Conservation (phyloP, 2,113 vertebrate genomes). For the Platichthys flesus region DNA sequence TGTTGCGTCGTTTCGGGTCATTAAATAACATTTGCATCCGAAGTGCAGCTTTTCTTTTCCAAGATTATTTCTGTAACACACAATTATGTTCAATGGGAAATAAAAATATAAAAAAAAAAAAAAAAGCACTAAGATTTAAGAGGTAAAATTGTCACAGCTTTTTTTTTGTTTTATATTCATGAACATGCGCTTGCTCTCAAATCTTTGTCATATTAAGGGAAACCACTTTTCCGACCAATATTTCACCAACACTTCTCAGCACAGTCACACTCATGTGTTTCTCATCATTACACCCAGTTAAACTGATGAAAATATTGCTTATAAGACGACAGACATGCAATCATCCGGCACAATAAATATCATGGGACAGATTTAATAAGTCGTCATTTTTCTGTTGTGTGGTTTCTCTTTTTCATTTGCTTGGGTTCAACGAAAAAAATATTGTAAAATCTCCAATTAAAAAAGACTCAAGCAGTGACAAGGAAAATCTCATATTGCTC, state of each 20-base stretch:
- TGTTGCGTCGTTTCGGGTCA: no score
- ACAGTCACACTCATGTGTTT: constrained; percentile 19
- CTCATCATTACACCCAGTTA: constrained; percentile 33
- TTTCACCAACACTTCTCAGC: neutral
- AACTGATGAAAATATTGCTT: constrained; percentile 10
- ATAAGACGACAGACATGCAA: neutral
- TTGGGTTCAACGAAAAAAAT: no score
- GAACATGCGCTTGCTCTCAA: neutral
- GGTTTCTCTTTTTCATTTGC: no score
- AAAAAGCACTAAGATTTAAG: neutral
- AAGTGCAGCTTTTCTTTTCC: neutral
- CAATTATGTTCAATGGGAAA: no score
- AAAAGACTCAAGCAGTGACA: neutral
- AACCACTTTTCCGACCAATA: constrained; percentile 10
- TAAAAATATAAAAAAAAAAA: neutral
- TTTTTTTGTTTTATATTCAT: neutral
- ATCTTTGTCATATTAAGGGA: neutral
- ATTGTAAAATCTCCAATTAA: constrained; percentile 10
- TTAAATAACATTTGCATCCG: neutral
- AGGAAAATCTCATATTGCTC: constrained; percentile 10
- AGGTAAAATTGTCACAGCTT: neutral
- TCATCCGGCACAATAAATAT: constrained; percentile 19
- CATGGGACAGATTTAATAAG: constrained; percentile 8
- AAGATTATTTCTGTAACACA: neutral
- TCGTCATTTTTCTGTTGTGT: no score